A percentile compares a stretch with the other conserved stretches of the same genome.
These are phyloP conservation scores for Hedya salicella DNA, from an alignment of 2,888 invertebrate genomes.

Conservation along the genomic window DNA sequence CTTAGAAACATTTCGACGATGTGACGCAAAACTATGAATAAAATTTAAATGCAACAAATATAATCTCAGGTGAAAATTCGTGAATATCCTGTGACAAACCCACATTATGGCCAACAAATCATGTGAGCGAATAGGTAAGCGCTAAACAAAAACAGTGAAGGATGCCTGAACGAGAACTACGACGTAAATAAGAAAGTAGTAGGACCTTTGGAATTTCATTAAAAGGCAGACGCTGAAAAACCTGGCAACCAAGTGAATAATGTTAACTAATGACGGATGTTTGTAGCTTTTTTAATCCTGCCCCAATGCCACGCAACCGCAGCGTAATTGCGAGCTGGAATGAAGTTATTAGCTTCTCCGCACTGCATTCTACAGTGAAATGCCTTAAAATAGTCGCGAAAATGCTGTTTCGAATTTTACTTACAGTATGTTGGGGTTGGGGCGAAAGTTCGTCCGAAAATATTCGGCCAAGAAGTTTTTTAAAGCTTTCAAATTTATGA, in stretches of 20 bases:
- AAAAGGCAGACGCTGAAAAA: constrained; percentile 73
- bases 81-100: too few species aligned
- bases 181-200: constrained; percentile 27
- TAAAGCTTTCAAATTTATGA: background rate
- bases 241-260: constrained; percentile 68
- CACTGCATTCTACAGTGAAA: constrained; percentile 44
- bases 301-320: constrained; percentile 64
- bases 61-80: too few species aligned
- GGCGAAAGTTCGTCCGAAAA: background rate
- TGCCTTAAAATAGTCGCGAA: constrained; percentile 28
- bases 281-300: constrained; percentile 68
- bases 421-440: background rate
- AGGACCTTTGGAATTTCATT: constrained; percentile 57
- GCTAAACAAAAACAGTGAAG: background rate
- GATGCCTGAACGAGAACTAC: constrained; percentile 11
- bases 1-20: too few species aligned
- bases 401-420: background rate
- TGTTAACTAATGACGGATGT: constrained; percentile 75
- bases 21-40: too few species aligned
- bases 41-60: too few species aligned
- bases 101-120: background rate
- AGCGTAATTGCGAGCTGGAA: constrained; percentile 70
- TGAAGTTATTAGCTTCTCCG: constrained; percentile 68
- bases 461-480: background rate
- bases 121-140: background rate